Evolutionary conservation across 2,888 invertebrate genomes (phyloP).

Genomic region (Metalampra italica): DNA sequence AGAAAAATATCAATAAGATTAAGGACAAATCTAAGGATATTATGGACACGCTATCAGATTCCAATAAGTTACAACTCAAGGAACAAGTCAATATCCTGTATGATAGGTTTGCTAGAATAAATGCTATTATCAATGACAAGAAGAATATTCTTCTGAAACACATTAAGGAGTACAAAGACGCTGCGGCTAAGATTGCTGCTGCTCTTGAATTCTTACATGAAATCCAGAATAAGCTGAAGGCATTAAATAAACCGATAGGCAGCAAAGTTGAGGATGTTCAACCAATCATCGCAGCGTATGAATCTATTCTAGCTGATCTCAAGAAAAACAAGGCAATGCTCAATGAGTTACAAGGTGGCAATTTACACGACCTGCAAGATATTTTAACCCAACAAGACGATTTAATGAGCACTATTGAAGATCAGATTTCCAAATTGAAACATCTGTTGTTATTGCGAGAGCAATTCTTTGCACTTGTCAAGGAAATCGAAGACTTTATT

Average conservation of each 20-base stretch:
- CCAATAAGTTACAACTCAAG: slow-evolving; percentile 89
- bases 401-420: slow-evolving; percentile 89
- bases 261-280: slow-evolving; percentile 93
- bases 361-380: slow-evolving; percentile 87
- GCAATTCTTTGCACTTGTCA: slow-evolving; percentile 91
- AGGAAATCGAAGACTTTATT: slow-evolving; percentile 92
- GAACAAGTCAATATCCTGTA: slow-evolving; percentile 88
- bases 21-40: slow-evolving; percentile 89
- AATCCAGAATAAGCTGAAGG: slow-evolving; percentile 90
- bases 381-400: slow-evolving; percentile 91
- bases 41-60: slow-evolving; percentile 88
- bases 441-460: slow-evolving; percentile 89
- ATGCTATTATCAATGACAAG: slow-evolving; percentile 86
- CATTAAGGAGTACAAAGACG: slow-evolving; percentile 89
- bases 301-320: slow-evolving; percentile 86
- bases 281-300: slow-evolving; percentile 87
- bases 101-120: slow-evolving; percentile 87
- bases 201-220: slow-evolving; percentile 88
- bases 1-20: slow-evolving; percentile 85
- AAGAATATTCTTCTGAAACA: slow-evolving; percentile 85
- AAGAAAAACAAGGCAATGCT: slow-evolving; percentile 88
- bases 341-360: slow-evolving; percentile 86
- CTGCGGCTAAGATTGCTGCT: slow-evolving; percentile 88
- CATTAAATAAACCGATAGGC: slow-evolving; percentile 91
- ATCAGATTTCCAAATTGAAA: slow-evolving; percentile 89